Base-by-base conservation (phyloP, 2,113 vertebrate species). In the Pteronura brasiliensis region DNA sequence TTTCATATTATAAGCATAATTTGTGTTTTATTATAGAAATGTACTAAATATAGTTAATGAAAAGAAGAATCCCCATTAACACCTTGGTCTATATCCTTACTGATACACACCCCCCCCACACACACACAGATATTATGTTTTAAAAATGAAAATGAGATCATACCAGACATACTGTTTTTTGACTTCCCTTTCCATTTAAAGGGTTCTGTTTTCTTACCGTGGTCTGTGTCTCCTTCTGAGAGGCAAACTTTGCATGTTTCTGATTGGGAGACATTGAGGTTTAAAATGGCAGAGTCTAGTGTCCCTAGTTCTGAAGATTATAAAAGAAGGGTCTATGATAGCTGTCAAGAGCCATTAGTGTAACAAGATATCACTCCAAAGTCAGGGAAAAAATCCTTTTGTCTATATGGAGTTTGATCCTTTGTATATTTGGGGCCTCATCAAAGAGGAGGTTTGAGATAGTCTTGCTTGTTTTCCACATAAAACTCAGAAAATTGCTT, bases 401-500 rank as follows among this genome's bases (percentile, higher is more conserved):
- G 96, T 98, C 96, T 97, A 10, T 42, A 76, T 29, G 34, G 95
- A 92, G 98, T 94, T 96, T 74, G 96, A 97, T 97, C 89, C 72
- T 97, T 98, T 89, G 92, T 93, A 80, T 95, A 96, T 92, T 74
- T 92, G 97, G 81, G 93, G 74, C 82, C 76, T 96, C 88, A 90
- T 95, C 85, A 94, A 98, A 98, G 96, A 93, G 88, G 95, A 98
- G 84, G 84, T 96, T 98, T 98, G 98, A 97, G 87, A 95, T 96
- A 97, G 95, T 95, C 95, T 97, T 98, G 92, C 80, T 97, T 97
- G 11, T 96, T 98, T 98, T 98, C 95, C 36, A 97, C 95, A 98
- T 92, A 94, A 96, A 98, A 98, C 96, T 98, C 89, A 98, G 97
- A 98, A 98, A 98, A 96, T 90, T 95, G 95, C 97, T 98, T 97